Evolutionary conservation across 23 tunicate species (phyloP).

Genomic region (Diplosoma virens): DNA sequence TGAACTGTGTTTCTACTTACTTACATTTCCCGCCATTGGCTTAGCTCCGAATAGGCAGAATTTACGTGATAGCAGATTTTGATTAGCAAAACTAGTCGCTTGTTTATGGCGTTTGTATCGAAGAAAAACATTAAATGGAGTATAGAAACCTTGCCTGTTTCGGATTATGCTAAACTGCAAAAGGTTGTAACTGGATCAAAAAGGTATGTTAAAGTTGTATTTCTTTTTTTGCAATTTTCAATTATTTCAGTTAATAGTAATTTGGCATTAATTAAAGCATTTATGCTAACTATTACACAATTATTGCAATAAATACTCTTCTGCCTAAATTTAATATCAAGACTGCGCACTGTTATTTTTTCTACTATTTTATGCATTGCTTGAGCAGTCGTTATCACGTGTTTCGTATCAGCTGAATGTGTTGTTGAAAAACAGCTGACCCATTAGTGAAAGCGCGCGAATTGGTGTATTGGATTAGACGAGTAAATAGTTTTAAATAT

Average conservation of each 20-base stretch:
- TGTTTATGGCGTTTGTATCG: slow-evolving; percentile 40
- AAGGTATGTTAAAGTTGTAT: not conserved
- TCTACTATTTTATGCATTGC: too few relatives aligned
- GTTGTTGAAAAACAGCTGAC: slow-evolving; percentile 54
- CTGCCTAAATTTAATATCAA: not conserved
- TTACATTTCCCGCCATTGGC: slow-evolving; percentile 54
- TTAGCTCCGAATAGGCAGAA: too few relatives aligned
- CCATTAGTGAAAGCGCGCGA: slow-evolving; percentile 15
- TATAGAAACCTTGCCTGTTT: slow-evolving; percentile 7
- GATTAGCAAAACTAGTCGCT: too few relatives aligned
- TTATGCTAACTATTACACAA: not conserved
- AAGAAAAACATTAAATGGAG: slow-evolving; percentile 33
- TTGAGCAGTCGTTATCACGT: slow-evolving; percentile 26
- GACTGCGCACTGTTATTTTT: too few relatives aligned
- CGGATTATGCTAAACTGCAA: not conserved
- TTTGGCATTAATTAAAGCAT: not conserved
- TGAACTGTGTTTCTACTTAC: not conserved
- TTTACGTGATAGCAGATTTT: too few relatives aligned
- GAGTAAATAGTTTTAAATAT: too few relatives aligned
- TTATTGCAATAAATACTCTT: not conserved
- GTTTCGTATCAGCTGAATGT: slow-evolving; percentile 44
- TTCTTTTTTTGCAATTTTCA: not conserved
- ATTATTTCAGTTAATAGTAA: not conserved
- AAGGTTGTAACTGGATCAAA: not conserved
- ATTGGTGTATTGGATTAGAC: too few relatives aligned